These are phyloP conservation scores for Leptopterna dolabrata DNA, from an alignment of 2,888 invertebrate genomes.

Conservation along the genomic window DNA sequence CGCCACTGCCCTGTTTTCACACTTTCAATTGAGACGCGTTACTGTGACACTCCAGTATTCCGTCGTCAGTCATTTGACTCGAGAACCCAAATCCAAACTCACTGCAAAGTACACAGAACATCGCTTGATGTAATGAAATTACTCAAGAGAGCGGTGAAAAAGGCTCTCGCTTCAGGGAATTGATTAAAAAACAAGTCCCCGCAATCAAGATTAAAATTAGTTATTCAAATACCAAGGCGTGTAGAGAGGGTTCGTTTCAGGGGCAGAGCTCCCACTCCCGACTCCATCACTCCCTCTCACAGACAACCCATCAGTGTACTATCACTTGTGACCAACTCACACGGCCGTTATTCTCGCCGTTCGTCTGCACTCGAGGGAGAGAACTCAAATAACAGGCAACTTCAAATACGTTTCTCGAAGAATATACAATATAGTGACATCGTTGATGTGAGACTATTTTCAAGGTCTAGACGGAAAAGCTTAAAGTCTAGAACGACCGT, in stretches of 20 bases:
- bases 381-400: not conserved
- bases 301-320: not conserved
- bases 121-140: not conserved
- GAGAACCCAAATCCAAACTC: too few species aligned
- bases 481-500: too few species aligned
- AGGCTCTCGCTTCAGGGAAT: not conserved
- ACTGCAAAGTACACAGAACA: not conserved
- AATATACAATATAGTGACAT: not conserved
- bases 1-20: too few species aligned
- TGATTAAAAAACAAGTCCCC: conserved; percentile 29
- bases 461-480: too few species aligned
- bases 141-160: conserved; percentile 3
- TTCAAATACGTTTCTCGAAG: not conserved
- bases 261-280: not conserved
- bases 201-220: conserved; percentile 21
- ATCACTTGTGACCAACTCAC: conserved; percentile 14
- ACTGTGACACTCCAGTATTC: too few species aligned
- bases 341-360: not conserved
- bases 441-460: not conserved
- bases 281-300: not conserved
- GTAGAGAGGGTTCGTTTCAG: conserved; percentile 11
- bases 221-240: conserved; percentile 22
- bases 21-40: too few species aligned
- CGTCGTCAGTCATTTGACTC: too few species aligned
- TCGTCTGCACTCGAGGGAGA: not conserved